Conservation (phyloP, 2,797 vertebrate genomes). For the Carcharodon carcharias region DNA sequence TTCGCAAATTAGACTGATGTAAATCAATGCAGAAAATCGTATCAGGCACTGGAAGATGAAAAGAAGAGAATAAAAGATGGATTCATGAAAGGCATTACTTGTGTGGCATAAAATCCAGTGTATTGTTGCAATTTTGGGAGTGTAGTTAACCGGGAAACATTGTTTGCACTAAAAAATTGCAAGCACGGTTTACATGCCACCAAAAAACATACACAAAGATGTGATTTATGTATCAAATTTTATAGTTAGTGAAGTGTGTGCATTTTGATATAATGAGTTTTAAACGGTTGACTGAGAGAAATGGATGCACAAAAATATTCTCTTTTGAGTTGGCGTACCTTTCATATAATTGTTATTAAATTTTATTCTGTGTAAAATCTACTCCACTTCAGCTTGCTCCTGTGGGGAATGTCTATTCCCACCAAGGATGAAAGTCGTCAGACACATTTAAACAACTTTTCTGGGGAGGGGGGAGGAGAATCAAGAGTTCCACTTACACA, state of each 20-base stretch:
- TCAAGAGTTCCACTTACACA: conserved; percentile 8
- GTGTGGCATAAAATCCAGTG: background rate
- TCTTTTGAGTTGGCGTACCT: background rate
- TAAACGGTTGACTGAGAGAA: background rate
- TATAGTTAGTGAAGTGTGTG: background rate
- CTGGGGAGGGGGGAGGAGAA: background rate
- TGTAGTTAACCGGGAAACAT: background rate
- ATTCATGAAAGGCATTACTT: background rate
- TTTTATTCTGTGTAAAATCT: background rate
- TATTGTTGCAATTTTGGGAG: background rate
- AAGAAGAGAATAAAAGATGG: background rate
- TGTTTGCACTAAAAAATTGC: background rate
- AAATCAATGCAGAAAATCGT: background rate
- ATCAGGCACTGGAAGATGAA: background rate
- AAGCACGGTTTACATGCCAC: background rate
- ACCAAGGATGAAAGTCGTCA: background rate
- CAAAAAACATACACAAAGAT: background rate
- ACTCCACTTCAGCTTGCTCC: background rate
- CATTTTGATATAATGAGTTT: background rate
- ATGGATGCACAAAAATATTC: background rate
- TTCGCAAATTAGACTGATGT: background rate
- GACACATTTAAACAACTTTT: conserved; percentile 30
- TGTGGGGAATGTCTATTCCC: background rate
- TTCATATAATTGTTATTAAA: background rate
- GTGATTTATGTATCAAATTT: background rate